Base-by-base conservation (phyloP, 2,888 invertebrate species). In the Leucophora obtusa region DNA sequence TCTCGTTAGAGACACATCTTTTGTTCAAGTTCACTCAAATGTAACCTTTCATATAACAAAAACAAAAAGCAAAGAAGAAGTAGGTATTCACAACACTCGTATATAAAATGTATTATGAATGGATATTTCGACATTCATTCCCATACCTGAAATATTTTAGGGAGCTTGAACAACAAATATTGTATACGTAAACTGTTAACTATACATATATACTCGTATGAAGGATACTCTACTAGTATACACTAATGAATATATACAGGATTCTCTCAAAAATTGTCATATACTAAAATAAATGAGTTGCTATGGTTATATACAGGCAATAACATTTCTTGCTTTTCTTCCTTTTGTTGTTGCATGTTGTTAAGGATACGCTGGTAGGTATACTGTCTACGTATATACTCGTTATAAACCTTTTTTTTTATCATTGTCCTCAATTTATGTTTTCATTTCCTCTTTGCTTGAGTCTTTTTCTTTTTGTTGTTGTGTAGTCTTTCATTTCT, bases 11-110 rank as follows among this genome's bases (percentile, higher is more conserved):
- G 47, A 47, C 35, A 73, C 70, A 77, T 50, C 66, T 70, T 81
- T 81, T 81, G 81, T 81, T 70, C 75, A 70, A 66, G 73, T 59
- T 63, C 77, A 81, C 81, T 81, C 77, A 74, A 77, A 77, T 73
- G 81, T 66, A 73, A 81, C 76, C 51, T 74, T 50, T 56, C 62
- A 68, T 72, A 50, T 65, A 9, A 47, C 54, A 54, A 59, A 28
- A 59, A 63, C 10, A 50, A 62, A 9, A 63, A 17, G 33, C 21
- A 50, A 54, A 24, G 8, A 54, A 14, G 24, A 15, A 18, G 28
- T 74, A 58, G 65, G 43, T 69, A 62, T 47, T 33, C 35, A 68
- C 53, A n/a, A 7, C 47, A 50, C 38, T 56, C 47, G 9, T 14
- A 24, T 15, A 38, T 9, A 62, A n/a, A 38, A 38, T 38, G 10